Conservation (phyloP, 2,797 vertebrate genomes). For the Otus scops region DNA sequence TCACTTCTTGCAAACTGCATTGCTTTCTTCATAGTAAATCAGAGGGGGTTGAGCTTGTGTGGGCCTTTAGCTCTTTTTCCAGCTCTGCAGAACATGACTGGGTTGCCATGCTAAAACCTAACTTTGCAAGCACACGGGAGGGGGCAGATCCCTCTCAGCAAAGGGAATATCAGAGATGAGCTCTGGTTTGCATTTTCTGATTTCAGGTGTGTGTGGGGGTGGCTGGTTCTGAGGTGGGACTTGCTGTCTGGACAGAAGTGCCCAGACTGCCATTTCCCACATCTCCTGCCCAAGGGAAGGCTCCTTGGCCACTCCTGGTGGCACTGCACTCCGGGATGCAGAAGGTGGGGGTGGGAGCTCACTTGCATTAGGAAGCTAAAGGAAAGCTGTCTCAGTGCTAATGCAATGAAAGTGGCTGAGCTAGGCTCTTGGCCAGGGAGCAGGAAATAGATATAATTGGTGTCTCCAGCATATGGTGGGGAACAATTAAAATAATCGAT, state of each 20-base stretch:
- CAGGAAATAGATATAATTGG: slow-evolving; percentile 13
- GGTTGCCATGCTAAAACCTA: neutral
- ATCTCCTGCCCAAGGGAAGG: neutral
- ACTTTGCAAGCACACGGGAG: neutral
- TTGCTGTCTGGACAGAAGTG: neutral
- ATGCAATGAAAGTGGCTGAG: slow-evolving; percentile 20
- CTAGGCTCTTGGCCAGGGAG: slow-evolving; percentile 2
- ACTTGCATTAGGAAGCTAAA: neutral
- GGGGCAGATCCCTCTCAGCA: neutral
- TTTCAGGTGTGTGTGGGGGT: neutral
- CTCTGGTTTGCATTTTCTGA: neutral
- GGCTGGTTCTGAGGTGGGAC: neutral
- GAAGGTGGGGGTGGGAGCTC: neutral
- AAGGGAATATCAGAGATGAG: neutral
- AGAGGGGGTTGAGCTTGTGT: neutral
- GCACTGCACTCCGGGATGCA: neutral
- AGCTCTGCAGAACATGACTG: neutral
- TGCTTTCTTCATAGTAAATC: neutral
- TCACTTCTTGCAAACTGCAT: neutral
- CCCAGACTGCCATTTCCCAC: neutral
- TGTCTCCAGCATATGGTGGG: neutral
- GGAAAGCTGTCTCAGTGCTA: slow-evolving; percentile 13
- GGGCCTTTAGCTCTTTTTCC: neutral
- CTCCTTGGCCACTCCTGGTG: neutral
- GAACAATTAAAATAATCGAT: neutral